Base-by-base conservation (phyloP, 2,888 invertebrate genomes). In the Chaetogeoica ovagalla region DNA sequence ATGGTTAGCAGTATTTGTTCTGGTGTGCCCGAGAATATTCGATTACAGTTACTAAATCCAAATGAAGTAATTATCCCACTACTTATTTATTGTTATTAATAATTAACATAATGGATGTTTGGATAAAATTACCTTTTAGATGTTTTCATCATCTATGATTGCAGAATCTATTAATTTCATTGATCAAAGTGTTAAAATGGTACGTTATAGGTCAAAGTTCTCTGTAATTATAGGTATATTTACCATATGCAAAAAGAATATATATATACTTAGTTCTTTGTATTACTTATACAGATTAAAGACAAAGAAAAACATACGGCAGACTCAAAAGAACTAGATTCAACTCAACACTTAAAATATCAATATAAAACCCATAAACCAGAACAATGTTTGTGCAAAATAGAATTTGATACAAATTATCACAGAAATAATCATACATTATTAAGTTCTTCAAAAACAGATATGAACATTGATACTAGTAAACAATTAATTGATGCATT, bases 1-100 rank as follows among this genome's bases (percentile, higher is more conserved):
- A 86, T 93, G 74, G 88, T 93, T 0, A 89, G 90, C 30, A 90
- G 90, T 84, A 86, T 91, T 83, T 88, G 89, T 70, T 89, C 89
- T 84, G 88, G 88, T 76, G 85, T 90, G n/a, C 86, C 88, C n/a
- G 85, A 86, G 17, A 86, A 87, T 63, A 86, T 88, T 5, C 88
- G 87, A 43, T 86, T 87, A 65, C 85, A 88, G 75, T 85, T 92
- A 72, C 86, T 93, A 52, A 92, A 92, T 87, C 92, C 92, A 55
- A 92, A 91, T 86, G 91, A 91, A 87, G 90, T 84, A 82, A 82
- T 72, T 82, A 1, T 15, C 48, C n/a, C n/a, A 63, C 30, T 30
- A 30, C 30, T 0, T 66, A 66, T 43, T 68, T 60, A n/a, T 55
- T 0, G 23, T 52, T 19, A 57, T 21, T 55, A 65, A 4, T 55